phyloP scores from a whole-genome alignment of 2,113 vertebrate species.

The Varanus komodoensis region DNA sequence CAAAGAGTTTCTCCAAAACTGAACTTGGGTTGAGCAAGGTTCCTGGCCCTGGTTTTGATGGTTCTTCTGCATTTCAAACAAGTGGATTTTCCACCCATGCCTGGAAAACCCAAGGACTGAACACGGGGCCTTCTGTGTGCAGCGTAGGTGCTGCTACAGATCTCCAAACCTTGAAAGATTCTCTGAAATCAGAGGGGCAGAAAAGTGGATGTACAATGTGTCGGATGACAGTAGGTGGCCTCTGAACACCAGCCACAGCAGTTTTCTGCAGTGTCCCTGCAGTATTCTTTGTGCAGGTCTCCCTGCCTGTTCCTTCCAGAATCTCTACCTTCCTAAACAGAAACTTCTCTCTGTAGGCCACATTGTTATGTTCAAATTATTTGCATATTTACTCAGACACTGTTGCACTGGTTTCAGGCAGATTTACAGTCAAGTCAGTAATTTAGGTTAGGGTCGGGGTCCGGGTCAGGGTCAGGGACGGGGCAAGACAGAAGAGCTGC shows the following conservation, averaged over 20 bases:
- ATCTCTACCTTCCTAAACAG: neutral
- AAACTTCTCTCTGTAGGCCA: neutral
- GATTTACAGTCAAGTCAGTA: neutral
- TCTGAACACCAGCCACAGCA: neutral
- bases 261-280: neutral
- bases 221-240: neutral
- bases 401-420: neutral
- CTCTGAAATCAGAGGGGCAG: neutral
- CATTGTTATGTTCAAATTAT: neutral
- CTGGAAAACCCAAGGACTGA: too few species aligned
- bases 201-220: neutral
- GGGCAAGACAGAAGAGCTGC: too few species aligned
- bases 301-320: neutral
- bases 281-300: neutral
- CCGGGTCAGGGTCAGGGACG: too few species aligned
- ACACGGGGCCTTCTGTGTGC: too few species aligned
- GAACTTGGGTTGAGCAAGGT: too few species aligned
- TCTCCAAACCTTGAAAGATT: neutral
- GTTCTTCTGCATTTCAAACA: too few species aligned
- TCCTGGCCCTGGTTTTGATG: too few species aligned
- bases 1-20: too few species aligned
- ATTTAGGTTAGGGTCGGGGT: neutral
- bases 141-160: too few species aligned
- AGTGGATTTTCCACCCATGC: too few species aligned
- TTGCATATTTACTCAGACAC: neutral